Evolutionary conservation across 2,888 invertebrate genomes (phyloP).

Genomic region (Cynaeus angustus): DNA sequence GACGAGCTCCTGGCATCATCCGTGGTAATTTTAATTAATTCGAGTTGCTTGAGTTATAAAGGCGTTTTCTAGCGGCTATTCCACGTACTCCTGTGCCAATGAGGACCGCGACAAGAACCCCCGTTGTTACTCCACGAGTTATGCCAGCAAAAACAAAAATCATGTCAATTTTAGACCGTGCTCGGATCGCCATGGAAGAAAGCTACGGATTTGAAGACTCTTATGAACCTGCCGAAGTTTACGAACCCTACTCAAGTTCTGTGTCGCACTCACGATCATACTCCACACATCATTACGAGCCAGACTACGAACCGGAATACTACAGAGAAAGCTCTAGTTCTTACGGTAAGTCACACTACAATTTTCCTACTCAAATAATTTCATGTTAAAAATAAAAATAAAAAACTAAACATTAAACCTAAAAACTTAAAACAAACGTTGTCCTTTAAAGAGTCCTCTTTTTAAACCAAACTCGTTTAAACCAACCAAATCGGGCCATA

Average conservation of each 20-base stretch:
- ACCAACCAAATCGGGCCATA: constrained; percentile 34
- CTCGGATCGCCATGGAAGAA: constrained; percentile 87
- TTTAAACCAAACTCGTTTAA: constrained; percentile 40
- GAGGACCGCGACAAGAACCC: constrained; percentile 70
- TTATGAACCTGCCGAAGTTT: constrained; percentile 64
- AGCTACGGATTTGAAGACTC: constrained; percentile 78
- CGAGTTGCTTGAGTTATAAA: too few species aligned
- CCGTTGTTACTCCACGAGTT: constrained; percentile 73
- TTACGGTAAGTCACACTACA: constrained; percentile 56
- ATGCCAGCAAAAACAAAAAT: constrained; percentile 86
- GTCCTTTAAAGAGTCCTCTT: constrained; percentile 48
- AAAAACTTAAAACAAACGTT: constrained; percentile 37
- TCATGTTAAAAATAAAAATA: constrained; percentile 30
- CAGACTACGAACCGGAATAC: constrained; percentile 70
- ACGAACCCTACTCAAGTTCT: constrained; percentile 63
- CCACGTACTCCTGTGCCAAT: constrained; percentile 71
- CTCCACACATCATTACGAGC: constrained; percentile 68
- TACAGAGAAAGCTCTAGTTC: constrained; percentile 72
- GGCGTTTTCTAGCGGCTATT: constrained; percentile 61
- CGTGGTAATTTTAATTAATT: constrained; percentile 61
- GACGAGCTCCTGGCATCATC: constrained; percentile 62
- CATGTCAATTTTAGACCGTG: constrained; percentile 88
- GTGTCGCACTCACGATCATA: constrained; percentile 61
- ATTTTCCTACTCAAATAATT: constrained; percentile 4
- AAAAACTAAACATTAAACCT: constrained; percentile 21